Percentiles rank a stretch among this genome's conserved stretches.
phyloP scores from a whole-genome alignment of 2,113 vertebrate species.

The Toxotes chatareus region DNA sequence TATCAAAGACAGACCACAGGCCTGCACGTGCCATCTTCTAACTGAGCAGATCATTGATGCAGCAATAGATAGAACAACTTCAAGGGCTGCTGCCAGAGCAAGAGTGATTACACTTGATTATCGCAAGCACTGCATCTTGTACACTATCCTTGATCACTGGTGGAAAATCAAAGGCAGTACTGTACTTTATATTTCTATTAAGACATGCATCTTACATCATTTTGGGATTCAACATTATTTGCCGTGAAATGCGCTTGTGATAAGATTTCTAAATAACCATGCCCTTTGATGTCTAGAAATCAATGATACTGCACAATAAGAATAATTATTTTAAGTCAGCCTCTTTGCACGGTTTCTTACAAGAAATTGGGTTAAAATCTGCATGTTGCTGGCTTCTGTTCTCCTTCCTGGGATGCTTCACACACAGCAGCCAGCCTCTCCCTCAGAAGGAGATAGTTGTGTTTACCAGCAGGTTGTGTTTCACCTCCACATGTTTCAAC shows the following conservation, averaged over 20 bases:
- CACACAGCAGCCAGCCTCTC: constrained; percentile 48
- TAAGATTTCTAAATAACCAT: constrained; percentile 34
- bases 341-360: constrained; percentile 16
- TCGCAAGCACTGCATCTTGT: constrained; percentile 55
- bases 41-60: constrained; percentile 65
- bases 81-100: constrained; percentile 58
- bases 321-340: constrained; percentile 40
- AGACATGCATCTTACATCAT: constrained; percentile 26
- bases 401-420: constrained; percentile 29
- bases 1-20: constrained; percentile 72
- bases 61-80: constrained; percentile 66
- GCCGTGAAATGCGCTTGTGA: constrained; percentile 1
- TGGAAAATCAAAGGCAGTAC: constrained; percentile 54
- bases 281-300: constrained; percentile 32
- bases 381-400: constrained; percentile 55
- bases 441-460: constrained; percentile 48
- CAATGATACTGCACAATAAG: constrained; percentile 33
- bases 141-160: constrained; percentile 51
- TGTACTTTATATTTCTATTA: constrained; percentile 50
- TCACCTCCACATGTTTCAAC: constrained; percentile 61
- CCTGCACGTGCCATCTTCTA: constrained; percentile 58
- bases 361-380: constrained; percentile 65
- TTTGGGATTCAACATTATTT: constrained; percentile 37
- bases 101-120: constrained; percentile 74
- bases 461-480: constrained; percentile 66